Evolutionary conservation across 2,797 vertebrate genomes (phyloP).

Genomic region (Antennarius maculatus): DNA sequence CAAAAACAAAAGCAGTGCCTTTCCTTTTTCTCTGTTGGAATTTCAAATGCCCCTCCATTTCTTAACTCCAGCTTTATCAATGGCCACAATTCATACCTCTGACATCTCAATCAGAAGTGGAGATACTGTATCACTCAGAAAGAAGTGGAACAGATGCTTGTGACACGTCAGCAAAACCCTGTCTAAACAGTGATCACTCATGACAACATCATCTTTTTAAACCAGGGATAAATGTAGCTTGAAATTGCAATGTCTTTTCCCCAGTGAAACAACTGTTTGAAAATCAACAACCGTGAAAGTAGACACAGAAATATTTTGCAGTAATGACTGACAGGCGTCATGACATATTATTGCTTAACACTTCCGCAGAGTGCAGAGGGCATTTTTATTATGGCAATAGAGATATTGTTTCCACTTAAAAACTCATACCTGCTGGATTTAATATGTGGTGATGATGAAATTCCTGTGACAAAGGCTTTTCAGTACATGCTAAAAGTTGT

Average conservation of each 20-base stretch:
- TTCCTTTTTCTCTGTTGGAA: slow-evolving; percentile 8
- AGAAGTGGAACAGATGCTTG: slow-evolving; percentile 52
- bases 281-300: slow-evolving; percentile 64
- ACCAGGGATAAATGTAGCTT: slow-evolving; percentile 74
- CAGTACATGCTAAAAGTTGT: not conserved
- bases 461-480: not conserved
- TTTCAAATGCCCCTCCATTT: slow-evolving; percentile 18
- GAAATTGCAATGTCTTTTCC: slow-evolving; percentile 66
- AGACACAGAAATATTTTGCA: slow-evolving; percentile 56
- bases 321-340: slow-evolving; percentile 55
- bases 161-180: slow-evolving; percentile 50
- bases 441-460: not conserved
- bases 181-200: slow-evolving; percentile 61
- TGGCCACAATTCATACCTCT: slow-evolving; percentile 43
- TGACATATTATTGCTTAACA: slow-evolving; percentile 29
- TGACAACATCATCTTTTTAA: slow-evolving; percentile 56
- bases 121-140: slow-evolving; percentile 48
- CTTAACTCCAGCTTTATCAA: slow-evolving; percentile 21
- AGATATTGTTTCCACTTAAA: not conserved
- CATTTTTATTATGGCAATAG: slow-evolving; percentile 3
- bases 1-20: slow-evolving; percentile 40
- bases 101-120: slow-evolving; percentile 61
- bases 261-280: slow-evolving; percentile 58
- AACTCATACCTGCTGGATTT: not conserved
- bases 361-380: not conserved